Evolutionary conservation across 2,113 vertebrate genomes (phyloP).

Genomic region (Urocitellus parryii): DNA sequence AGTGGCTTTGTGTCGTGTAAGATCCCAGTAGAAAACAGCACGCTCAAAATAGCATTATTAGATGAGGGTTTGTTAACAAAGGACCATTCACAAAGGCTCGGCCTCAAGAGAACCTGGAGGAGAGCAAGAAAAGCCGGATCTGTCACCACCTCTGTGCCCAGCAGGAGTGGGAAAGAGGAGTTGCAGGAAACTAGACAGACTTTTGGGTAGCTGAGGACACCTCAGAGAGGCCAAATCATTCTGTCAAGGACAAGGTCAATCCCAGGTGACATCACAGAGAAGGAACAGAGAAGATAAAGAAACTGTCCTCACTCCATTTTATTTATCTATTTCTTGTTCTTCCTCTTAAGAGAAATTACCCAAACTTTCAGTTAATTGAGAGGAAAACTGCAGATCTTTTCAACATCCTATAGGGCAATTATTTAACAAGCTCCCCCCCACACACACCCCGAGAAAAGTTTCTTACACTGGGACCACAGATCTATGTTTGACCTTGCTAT

Average conservation of each 20-base stretch:
- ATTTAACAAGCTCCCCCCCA: neutral
- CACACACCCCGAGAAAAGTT: neutral
- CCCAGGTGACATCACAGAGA: neutral
- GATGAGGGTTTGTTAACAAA: neutral
- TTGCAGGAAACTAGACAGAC: neutral
- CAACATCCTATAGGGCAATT: neutral
- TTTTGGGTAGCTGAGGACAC: neutral
- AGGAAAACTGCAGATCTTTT: neutral
- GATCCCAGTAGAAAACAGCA: neutral
- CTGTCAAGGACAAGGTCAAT: neutral
- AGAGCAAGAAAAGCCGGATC: neutral
- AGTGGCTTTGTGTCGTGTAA: neutral
- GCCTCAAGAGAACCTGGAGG: neutral
- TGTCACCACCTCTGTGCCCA: neutral
- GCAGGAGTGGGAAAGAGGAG: neutral
- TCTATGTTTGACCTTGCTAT: conserved; percentile 16
- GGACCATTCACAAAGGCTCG: neutral
- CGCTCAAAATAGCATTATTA: neutral
- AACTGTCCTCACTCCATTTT: neutral
- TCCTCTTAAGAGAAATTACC: conserved; percentile 6
- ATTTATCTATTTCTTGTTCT: neutral
- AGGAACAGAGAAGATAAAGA: neutral
- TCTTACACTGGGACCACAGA: neutral
- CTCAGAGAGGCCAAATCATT: neutral
- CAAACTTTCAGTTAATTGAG: neutral